Conservation (phyloP, 2,113 vertebrate species). For the Maccullochella peelii region DNA sequence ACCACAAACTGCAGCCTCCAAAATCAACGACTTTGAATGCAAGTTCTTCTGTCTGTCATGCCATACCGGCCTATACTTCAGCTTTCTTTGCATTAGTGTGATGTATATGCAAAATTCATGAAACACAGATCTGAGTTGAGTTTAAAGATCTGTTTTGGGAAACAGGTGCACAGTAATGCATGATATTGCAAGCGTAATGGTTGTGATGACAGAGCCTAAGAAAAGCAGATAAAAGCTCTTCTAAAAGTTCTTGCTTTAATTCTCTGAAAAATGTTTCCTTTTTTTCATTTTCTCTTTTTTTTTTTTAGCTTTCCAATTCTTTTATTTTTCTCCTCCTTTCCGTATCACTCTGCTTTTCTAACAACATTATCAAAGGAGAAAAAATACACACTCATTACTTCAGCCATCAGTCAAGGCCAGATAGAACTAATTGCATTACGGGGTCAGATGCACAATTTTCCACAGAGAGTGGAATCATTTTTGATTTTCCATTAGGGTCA, state of each 20-base stretch:
- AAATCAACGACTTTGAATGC: neutral
- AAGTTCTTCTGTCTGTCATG: neutral
- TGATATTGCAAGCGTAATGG: neutral
- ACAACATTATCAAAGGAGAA: slow-evolving; percentile 10
- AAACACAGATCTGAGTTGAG: neutral
- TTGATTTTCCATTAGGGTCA: slow-evolving; percentile 68
- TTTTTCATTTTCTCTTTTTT: neutral
- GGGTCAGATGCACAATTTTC: slow-evolving; percentile 26
- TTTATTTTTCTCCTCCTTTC: neutral
- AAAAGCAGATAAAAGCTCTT: neutral
- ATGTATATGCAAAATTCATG: slow-evolving; percentile 14
- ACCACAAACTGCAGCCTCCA: no score
- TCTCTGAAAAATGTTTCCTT: neutral
- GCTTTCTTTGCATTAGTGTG: slow-evolving; percentile 15
- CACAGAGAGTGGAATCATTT: slow-evolving; percentile 27
- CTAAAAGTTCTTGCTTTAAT: neutral
- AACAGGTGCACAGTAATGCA: slow-evolving; percentile 11
- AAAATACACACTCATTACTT: slow-evolving; percentile 26
- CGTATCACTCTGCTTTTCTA: neutral
- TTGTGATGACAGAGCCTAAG: neutral
- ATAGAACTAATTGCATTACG: slow-evolving; percentile 47
- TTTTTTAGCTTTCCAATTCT: neutral
- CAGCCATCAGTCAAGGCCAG: slow-evolving; percentile 47
- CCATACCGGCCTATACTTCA: neutral
- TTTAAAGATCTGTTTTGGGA: neutral